phyloP scores from a whole-genome alignment of 2,113 vertebrate genomes.

The Bufo gargarizans region DNA sequence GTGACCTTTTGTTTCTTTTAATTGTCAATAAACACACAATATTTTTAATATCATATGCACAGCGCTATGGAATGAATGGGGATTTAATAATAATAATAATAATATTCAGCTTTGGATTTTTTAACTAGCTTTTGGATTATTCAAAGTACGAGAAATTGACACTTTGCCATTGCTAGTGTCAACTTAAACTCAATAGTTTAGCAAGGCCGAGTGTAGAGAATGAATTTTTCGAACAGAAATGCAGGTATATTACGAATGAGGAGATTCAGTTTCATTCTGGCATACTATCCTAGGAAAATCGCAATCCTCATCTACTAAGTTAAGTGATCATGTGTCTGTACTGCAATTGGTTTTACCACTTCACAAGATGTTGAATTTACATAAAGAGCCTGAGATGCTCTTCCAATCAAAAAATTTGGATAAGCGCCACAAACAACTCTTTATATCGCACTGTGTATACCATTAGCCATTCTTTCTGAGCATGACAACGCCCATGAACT shows the following conservation, averaged over 20 bases:
- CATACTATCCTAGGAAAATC: neutral
- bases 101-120: no score
- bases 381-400: neutral
- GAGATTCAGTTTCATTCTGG: neutral
- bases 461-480: neutral
- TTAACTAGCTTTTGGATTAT: no score
- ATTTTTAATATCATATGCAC: no score
- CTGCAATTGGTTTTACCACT: neutral
- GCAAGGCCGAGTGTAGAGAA: no score
- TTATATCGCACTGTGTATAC: neutral
- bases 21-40: no score
- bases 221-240: neutral
- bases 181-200: no score
- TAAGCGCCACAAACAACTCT: neutral
- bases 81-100: no score
- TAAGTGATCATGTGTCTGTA: neutral
- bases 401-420: neutral
- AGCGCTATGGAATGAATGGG: no score
- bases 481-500: neutral
- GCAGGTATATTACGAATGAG: neutral
- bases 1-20: no score
- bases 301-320: neutral
- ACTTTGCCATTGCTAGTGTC: no score
- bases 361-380: neutral
- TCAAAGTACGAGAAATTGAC: no score